A percentile compares a stretch with the other conserved stretches of the same genome.
These are phyloP conservation scores for Dysidea cf. avara DNA, from an alignment of 37 sponge, comb jelly and placozoan species.

Conservation along the genomic window DNA sequence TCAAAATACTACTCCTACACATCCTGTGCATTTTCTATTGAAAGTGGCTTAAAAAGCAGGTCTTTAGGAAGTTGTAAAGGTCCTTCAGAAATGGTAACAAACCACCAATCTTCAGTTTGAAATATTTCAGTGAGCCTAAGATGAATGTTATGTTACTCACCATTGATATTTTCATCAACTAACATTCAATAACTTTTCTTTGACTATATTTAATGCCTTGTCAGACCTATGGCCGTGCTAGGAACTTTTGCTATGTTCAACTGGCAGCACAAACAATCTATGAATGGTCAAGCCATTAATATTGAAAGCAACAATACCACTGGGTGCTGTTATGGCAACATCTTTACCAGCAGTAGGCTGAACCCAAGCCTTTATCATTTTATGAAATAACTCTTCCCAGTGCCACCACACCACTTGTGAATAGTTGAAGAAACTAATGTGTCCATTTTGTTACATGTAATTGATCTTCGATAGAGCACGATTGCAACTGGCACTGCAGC, in stretches of 20 bases:
- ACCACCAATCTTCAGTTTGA: conserved; percentile 18
- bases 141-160: conserved; percentile 37
- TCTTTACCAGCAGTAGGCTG: background rate
- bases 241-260: conserved; percentile 40
- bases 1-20: conserved; percentile 11
- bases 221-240: conserved; percentile 21
- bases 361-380: conserved; percentile 16
- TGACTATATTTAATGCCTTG: conserved; percentile 7
- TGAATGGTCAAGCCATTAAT: conserved; percentile 46
- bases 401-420: conserved; percentile 49
- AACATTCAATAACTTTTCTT: conserved; percentile 14
- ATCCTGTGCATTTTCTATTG: conserved; percentile 9
- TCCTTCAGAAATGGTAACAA: conserved; percentile 45
- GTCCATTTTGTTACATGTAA: too few species aligned
- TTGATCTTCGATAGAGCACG: too few species aligned
- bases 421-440: conserved; percentile 24
- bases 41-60: background rate
- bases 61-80: conserved; percentile 27
- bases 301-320: conserved; percentile 48
- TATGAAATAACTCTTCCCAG: conserved; percentile 59
- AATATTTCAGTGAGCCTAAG: conserved; percentile 52
- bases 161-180: conserved; percentile 42
- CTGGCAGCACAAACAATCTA: conserved; percentile 29
- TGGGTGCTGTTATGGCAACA: conserved; percentile 53
- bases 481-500: too few species aligned